A percentile compares a stretch with the other conserved stretches of the same genome.
Conservation (phyloP, 2,888 invertebrate genomes). For the Mylabris sibirica region DNA sequence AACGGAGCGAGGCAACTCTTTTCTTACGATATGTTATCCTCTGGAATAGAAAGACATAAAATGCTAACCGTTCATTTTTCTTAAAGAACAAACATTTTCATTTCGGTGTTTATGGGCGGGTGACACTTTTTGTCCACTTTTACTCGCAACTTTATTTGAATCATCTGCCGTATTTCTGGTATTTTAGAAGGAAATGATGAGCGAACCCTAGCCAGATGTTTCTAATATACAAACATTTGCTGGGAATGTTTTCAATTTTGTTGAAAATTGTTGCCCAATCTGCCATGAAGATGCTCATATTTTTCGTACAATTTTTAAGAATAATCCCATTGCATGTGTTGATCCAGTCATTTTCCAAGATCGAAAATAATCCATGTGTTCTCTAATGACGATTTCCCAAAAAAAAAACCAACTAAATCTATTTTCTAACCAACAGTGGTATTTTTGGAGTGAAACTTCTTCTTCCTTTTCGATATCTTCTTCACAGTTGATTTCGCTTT, state of each 20-base stretch:
- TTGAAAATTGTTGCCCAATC: background rate
- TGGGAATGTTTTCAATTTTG: background rate
- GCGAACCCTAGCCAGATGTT: background rate
- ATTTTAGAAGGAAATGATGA: background rate
- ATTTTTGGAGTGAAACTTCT: background rate
- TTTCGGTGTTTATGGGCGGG: background rate
- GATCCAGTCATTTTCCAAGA: too few species aligned
- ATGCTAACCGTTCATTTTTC: slow-evolving; percentile 10
- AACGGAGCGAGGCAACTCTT: slow-evolving; percentile 31
- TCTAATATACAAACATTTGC: background rate
- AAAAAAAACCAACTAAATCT: slow-evolving; percentile 13
- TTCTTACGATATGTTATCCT: slow-evolving; percentile 22
- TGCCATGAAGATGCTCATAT: background rate
- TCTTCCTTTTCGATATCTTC: slow-evolving; percentile 5
- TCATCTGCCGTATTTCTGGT: slow-evolving; percentile 27
- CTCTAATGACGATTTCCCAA: slow-evolving; percentile 16
- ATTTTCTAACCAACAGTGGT: background rate
- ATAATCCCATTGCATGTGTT: slow-evolving; percentile 22
- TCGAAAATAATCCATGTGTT: slow-evolving; percentile 23
- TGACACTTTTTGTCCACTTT: slow-evolving; percentile 32
- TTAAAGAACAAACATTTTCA: slow-evolving; percentile 34
- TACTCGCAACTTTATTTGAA: slow-evolving; percentile 38
- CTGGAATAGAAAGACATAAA: slow-evolving; percentile 17
- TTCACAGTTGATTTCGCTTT: slow-evolving; percentile 31
- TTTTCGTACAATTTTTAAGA: background rate